A percentile compares a stretch with the other conserved stretches of the same genome.
Evolutionary conservation across 2,797 vertebrate species (phyloP).

Genomic region (Carduelis carduelis): DNA sequence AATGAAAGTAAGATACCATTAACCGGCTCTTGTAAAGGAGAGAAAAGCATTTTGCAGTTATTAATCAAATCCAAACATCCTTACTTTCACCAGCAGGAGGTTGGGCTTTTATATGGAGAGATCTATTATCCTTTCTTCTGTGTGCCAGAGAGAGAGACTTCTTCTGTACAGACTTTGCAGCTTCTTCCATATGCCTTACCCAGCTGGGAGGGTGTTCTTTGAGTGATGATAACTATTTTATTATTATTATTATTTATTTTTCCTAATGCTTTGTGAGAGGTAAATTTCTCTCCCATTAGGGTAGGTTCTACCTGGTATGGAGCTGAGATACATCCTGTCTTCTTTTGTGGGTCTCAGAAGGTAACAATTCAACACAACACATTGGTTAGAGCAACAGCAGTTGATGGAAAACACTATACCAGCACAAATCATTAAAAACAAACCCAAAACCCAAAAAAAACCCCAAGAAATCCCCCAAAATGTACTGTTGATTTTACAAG

Average conservation of each 20-base stretch:
- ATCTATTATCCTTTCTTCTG: not conserved
- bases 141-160: not conserved
- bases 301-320: not conserved
- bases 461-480: too few relatives aligned
- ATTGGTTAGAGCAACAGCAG: not conserved
- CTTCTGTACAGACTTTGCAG: not conserved
- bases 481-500: not conserved
- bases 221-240: not conserved
- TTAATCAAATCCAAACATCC: not conserved
- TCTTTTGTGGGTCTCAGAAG: not conserved
- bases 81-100: not conserved
- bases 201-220: not conserved
- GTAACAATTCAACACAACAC: not conserved
- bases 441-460: not conserved
- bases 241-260: not conserved
- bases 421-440: not conserved
- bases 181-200: not conserved
- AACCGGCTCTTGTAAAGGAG: not conserved
- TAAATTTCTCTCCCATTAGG: not conserved
- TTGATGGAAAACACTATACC: fast-evolving
- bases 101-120: not conserved
- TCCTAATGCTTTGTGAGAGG: not conserved
- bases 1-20: not conserved
- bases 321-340: not conserved
- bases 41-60: not conserved